Evolutionary conservation across 2,113 vertebrate species (phyloP).

Genomic region (Willisornis vidua): DNA sequence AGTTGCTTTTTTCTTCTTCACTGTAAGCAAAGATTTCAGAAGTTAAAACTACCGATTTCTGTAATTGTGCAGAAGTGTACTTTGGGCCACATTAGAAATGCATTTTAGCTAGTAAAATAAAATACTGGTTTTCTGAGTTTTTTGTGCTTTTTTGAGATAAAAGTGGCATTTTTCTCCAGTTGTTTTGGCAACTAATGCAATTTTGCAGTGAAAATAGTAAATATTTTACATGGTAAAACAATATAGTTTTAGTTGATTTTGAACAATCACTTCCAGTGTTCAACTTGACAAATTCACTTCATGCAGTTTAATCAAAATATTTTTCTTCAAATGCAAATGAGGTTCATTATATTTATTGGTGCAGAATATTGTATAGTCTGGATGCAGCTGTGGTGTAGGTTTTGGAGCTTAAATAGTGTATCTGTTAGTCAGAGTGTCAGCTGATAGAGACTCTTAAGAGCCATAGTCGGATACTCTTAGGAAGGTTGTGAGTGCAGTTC

Average conservation of each 20-base stretch:
- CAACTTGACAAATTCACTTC: slow-evolving; percentile 27
- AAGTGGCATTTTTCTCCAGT: not conserved
- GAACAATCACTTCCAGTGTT: not conserved
- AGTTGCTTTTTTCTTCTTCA: not conserved
- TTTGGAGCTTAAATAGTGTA: slow-evolving; percentile 72
- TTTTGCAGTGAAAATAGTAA: not conserved
- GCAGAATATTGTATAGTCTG: slow-evolving; percentile 84
- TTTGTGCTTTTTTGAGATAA: not conserved
- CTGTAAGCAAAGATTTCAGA: not conserved
- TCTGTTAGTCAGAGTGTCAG: slow-evolving; percentile 69
- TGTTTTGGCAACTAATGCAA: not conserved
- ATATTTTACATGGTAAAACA: not conserved
- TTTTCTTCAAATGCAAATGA: slow-evolving; percentile 57
- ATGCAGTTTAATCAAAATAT: slow-evolving; percentile 17
- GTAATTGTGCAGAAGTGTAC: not conserved
- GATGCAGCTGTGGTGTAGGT: slow-evolving; percentile 80
- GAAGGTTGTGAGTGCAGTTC: slow-evolving; percentile 72
- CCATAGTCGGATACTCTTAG: slow-evolving; percentile 69
- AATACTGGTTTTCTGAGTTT: not conserved
- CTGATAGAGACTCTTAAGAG: slow-evolving; percentile 71
- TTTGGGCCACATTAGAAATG: not conserved
- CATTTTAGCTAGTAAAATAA: not conserved
- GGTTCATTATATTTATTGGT: slow-evolving; percentile 56
- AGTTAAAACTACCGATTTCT: not conserved
- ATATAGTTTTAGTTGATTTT: not conserved